phyloP scores from a whole-genome alignment of 1,140 invertebrate genomes.

The Lasioglossum baleicum region DNA sequence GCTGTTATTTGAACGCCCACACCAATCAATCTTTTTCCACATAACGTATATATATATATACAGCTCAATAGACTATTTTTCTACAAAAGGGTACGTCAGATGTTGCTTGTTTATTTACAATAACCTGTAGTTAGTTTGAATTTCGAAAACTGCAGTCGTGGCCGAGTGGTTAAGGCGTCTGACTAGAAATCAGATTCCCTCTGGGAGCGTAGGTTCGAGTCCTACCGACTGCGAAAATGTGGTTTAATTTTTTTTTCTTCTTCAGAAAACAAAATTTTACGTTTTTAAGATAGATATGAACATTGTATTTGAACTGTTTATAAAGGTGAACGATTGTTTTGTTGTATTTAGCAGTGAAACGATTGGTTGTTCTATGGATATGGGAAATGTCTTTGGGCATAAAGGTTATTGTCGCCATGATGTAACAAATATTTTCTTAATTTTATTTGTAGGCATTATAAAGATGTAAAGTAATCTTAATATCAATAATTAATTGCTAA shows the following conservation, averaged over 20 bases:
- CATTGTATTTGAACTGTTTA: too few species aligned
- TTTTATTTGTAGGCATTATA: neutral
- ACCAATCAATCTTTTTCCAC: too few species aligned
- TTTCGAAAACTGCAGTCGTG: conserved; percentile 83
- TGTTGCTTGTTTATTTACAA: neutral
- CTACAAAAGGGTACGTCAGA: too few species aligned
- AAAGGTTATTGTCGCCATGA: neutral
- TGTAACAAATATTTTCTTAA: neutral
- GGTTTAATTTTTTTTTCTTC: neutral
- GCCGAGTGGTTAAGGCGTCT: conserved; percentile 90
- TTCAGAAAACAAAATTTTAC: neutral
- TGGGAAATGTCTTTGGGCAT: neutral
- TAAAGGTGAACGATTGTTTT: too few species aligned
- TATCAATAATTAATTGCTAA: neutral
- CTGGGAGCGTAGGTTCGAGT: conserved; percentile 90
- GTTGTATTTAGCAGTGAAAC: too few species aligned
- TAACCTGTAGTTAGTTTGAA: neutral
- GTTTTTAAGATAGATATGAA: neutral
- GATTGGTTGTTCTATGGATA: too few species aligned
- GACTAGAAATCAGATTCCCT: conserved; percentile 65
- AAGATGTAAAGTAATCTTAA: neutral
- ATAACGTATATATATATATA: too few species aligned
- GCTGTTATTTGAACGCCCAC: too few species aligned
- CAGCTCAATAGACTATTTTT: too few species aligned
- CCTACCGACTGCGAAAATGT: conserved; percentile 86